Evolutionary conservation across 1,140 invertebrate species (phyloP).

Genomic region (Riptortus pedestris): DNA sequence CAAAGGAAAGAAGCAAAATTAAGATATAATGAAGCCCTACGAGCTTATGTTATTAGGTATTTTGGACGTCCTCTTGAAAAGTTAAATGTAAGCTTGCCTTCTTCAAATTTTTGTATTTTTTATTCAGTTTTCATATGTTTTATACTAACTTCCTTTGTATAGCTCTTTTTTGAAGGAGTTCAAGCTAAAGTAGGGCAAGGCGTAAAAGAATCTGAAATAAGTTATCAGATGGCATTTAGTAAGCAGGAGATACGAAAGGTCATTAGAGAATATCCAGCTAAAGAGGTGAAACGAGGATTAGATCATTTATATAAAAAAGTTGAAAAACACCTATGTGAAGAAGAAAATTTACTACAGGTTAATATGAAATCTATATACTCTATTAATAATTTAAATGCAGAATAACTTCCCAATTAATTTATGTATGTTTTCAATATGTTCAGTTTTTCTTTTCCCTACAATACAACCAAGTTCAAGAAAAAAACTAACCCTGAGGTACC

Average conservation of each 20-base stretch:
- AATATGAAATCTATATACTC: conserved; percentile 19
- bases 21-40: conserved; percentile 81
- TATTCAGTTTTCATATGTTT: background rate
- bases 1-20: conserved; percentile 84
- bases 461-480: too few species aligned
- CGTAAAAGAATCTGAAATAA: conserved; percentile 93
- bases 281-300: conserved; percentile 90
- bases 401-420: background rate
- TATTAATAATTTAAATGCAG: background rate
- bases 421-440: background rate
- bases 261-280: conserved; percentile 87
- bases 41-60: conserved; percentile 84
- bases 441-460: background rate
- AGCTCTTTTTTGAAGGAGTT: conserved; percentile 92
- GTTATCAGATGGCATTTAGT: conserved; percentile 94
- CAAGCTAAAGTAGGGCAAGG: conserved; percentile 82
- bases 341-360: conserved; percentile 87
- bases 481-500: too few species aligned
- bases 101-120: background rate
- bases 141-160: conserved; percentile 19
- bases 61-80: conserved; percentile 93
- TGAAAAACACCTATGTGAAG: conserved; percentile 91
- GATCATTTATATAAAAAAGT: conserved; percentile 94
- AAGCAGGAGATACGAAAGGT: conserved; percentile 93
- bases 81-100: conserved; percentile 62